Evolutionary conservation across 2,888 invertebrate species (phyloP).

Genomic region (Polydrusus pterygomalis): DNA sequence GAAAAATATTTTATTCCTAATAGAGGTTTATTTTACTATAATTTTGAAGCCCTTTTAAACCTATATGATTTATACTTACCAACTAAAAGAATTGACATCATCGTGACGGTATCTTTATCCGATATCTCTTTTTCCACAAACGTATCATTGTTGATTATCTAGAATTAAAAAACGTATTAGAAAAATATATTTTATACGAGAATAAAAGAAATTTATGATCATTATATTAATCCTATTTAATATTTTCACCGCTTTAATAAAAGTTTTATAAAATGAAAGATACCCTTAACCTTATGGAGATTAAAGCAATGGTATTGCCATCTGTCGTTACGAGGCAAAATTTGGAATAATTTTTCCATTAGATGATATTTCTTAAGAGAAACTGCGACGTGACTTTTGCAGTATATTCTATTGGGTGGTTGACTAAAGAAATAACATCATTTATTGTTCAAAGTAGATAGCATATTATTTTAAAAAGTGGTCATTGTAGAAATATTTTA

Average conservation of each 20-base stretch:
- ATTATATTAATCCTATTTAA: not conserved
- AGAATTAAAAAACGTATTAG: conserved; percentile 60
- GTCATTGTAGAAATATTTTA: no score
- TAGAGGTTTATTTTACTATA: not conserved
- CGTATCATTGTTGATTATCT: conserved; percentile 76
- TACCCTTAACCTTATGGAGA: not conserved
- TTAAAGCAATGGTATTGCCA: not conserved
- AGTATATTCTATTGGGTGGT: no score
- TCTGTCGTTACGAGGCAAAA: not conserved
- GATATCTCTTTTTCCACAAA: conserved; percentile 76
- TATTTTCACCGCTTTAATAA: not conserved
- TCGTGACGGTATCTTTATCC: conserved; percentile 83
- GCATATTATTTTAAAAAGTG: no score
- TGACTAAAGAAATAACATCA: no score
- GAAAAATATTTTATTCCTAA: no score
- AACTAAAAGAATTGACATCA: conserved; percentile 87
- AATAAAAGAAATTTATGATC: not conserved
- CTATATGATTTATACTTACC: conserved; percentile 75
- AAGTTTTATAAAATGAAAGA: not conserved
- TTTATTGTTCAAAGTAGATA: no score
- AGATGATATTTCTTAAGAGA: not conserved
- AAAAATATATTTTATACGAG: not conserved
- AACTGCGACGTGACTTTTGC: no score
- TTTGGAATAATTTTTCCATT: conserved; percentile 1
- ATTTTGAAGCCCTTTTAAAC: no score